Evolutionary conservation across 2,888 invertebrate genomes (phyloP), one percentile per base, ranked within the genome.

Genomic region (Marronus borbonicus): DNA sequence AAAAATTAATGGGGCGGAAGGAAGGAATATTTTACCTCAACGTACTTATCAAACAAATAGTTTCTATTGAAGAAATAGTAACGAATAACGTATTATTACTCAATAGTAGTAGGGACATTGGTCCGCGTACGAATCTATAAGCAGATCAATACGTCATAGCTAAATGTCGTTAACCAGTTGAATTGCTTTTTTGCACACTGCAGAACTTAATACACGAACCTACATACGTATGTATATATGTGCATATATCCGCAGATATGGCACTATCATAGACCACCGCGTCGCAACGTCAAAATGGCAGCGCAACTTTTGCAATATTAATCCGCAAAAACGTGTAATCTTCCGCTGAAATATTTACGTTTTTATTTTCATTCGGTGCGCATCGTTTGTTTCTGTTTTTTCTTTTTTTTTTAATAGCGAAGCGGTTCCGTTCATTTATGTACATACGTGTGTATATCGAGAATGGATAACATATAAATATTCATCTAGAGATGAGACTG

Each of bases 401-500:
- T 24, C 24, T 52, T 52, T 5, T 52, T 52, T 52, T 17, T n/a
- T n/a, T 3, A 52, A 52, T 17, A 58, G n/a, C 55, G 55, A 17
- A 58, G 8, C 12, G 8, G 55, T 58, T 20, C 5, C 17, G 10
- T 17, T 20, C 17, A 4, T 58, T 58, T 58, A 17, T 58, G 55
- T 20, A 58, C 20, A 20, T 55, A 55, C 55, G 14, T n/a, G 14
- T 55, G n/a, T 55, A 55, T 58, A 76, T 76, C 68, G 68, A 31
- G 55, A 68, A 55, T 14, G 68, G 58, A 58, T 58, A 58, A 20
- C 17, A 20, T 77, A 77, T 77, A 77, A 77, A 77, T 77, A 70
- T 77, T 77, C 70, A 77, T 77, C 77, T 77, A 20, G 77, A 70
- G 62, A 70, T 70, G 77, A 77, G 70, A 77, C 68, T 62, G 77